A percentile compares a stretch with the other conserved stretches of the same genome.
phyloP scores from a whole-genome alignment of 2,113 vertebrate species.

The Rhineura floridana region DNA sequence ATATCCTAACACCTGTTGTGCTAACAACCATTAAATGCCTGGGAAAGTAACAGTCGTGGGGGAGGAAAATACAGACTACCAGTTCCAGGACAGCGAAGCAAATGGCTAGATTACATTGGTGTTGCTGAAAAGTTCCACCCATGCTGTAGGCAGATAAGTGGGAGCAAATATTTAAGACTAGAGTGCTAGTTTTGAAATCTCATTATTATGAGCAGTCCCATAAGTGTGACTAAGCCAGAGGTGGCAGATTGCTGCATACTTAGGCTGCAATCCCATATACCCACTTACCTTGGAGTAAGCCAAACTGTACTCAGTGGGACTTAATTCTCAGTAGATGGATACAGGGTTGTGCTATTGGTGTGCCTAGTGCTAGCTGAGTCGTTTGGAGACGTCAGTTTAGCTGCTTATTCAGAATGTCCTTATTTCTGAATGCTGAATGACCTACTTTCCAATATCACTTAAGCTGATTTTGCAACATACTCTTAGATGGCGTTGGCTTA shows the following conservation, averaged over 20 bases:
- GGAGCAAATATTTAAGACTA: not conserved
- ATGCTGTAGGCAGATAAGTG: not conserved
- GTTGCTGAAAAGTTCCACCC: not conserved
- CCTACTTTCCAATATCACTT: conserved; percentile 9
- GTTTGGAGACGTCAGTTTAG: not conserved
- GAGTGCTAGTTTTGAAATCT: not conserved
- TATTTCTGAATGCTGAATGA: conserved; percentile 15
- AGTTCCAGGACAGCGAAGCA: not conserved
- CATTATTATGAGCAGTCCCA: not conserved
- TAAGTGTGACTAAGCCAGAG: not conserved
- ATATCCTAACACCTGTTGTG: not conserved
- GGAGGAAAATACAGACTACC: not conserved
- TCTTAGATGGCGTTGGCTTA: not conserved
- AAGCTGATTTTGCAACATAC: conserved; percentile 5
- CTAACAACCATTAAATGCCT: not conserved
- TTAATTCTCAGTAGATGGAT: not conserved
- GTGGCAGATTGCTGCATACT: not conserved
- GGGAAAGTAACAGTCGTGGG: not conserved
- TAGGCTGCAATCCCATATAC: not conserved
- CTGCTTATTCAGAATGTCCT: conserved; percentile 5
- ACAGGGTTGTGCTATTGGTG: not conserved
- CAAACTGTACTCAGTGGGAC: not conserved
- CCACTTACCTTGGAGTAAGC: not conserved
- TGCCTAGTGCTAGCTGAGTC: not conserved
- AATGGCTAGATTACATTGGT: not conserved